Conservation (phyloP, 1,140 invertebrate species). For the Odontomachus brunneus region DNA sequence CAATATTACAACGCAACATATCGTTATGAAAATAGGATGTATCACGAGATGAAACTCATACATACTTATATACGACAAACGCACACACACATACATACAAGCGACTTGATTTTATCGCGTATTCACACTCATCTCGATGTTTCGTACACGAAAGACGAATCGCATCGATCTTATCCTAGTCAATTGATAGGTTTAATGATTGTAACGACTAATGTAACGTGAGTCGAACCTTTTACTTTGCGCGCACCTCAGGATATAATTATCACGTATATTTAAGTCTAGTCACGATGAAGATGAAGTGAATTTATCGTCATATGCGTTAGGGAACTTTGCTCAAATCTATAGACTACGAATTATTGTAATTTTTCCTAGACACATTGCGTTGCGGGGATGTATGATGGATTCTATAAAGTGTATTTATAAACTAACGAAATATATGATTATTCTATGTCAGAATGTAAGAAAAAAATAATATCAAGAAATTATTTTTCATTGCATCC, state of each 20-base stretch:
- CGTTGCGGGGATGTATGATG: slow-evolving; percentile 72
- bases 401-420: slow-evolving; percentile 74
- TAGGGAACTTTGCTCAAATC: slow-evolving; percentile 77
- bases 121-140: slow-evolving; percentile 38
- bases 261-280: slow-evolving; percentile 68
- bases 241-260: slow-evolving; percentile 50
- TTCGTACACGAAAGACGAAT: slow-evolving; percentile 27
- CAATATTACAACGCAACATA: slow-evolving; percentile 28
- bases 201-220: slow-evolving; percentile 57
- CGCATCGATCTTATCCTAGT: slow-evolving; percentile 76
- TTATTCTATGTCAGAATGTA: slow-evolving; percentile 73
- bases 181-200: slow-evolving; percentile 77
- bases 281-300: slow-evolving; percentile 66
- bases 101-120: slow-evolving; percentile 35
- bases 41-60: slow-evolving; percentile 28
- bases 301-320: slow-evolving; percentile 63
- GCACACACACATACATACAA: not conserved
- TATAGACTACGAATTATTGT: slow-evolving; percentile 72
- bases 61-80: slow-evolving; percentile 8
- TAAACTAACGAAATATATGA: slow-evolving; percentile 71
- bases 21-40: slow-evolving; percentile 33
- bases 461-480: slow-evolving; percentile 13
- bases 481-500: not conserved
- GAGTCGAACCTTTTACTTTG: slow-evolving; percentile 59
- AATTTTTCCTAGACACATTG: slow-evolving; percentile 70